Evolutionary conservation across 2,888 invertebrate species (phyloP), one percentile per base, ranked within the genome.

Genomic region (Conus canariensis): DNA sequence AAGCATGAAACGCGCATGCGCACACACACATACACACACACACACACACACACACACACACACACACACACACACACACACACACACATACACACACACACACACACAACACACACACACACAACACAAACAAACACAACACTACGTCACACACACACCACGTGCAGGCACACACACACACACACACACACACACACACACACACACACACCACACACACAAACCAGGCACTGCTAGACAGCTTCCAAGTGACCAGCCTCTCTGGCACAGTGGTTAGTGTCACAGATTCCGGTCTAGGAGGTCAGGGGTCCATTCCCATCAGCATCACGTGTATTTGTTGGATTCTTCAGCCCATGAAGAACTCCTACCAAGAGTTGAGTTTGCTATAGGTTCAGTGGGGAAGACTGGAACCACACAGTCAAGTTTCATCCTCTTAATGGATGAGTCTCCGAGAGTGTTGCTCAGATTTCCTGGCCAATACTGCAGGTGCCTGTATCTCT

Each of bases 301-400:
- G n/a, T 74, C 74, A n/a, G n/a, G 74, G 74, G 74, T 74, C n/a
- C 8, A 74, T 7, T 74, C 74, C 74, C 74, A n/a, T 74, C 22
- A 74, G 22, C 22, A n/a, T 22, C 25, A 67, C 6, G 7, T 45
- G 45, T 45, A 45, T 45, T 45, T 45, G 45, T 45, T 16, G 67
- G 90, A 91, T 60, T 67, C 77, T 56, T 56, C 91, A n/a, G 77
- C 80, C 80, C 90, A 22, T 0, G 64, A 22, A 16, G 7, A n/a
- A 0, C 59, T 85, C 59, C 59, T 85, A n/a, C 56, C 59, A 3
- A 85, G 59, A 85, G 56, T 4, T 45, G 85, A 85, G 59, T 22
- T 45, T 30, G 56, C 56, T 58, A 8, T 85, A n/a, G 59, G 59
- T n/a, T 74, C 74, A 74, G 25, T 74, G 74, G 74, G 45, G 25